phyloP scores from a whole-genome alignment of 2,888 invertebrate species.

The Elysia crispata region DNA sequence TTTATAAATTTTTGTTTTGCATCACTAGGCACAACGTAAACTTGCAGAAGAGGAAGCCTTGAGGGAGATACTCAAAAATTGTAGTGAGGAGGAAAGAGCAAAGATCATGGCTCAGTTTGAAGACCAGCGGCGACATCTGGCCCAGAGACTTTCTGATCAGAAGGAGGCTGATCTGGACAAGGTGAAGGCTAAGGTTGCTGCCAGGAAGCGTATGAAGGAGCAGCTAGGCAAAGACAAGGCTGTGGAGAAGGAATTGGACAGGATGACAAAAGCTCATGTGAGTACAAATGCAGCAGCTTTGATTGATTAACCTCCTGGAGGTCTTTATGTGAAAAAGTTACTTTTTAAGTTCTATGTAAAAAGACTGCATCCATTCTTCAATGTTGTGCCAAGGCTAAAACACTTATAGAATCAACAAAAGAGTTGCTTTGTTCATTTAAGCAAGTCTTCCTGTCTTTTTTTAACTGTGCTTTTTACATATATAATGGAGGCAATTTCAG shows the following conservation, averaged over 20 bases:
- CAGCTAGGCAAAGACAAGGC: conserved; percentile 70
- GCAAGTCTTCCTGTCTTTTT: no score
- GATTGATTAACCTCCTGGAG: no score
- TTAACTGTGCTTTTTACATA: no score
- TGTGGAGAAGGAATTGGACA: conserved; percentile 70
- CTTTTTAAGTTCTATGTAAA: no score
- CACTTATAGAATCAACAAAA: no score
- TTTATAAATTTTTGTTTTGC: neutral
- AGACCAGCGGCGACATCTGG: conserved; percentile 58
- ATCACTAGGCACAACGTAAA: conserved; percentile 56
- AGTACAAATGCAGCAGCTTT: neutral
- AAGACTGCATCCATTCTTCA: no score
- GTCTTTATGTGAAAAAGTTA: no score
- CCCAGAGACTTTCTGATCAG: conserved; percentile 53
- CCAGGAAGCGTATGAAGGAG: conserved; percentile 72
- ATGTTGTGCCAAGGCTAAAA: no score
- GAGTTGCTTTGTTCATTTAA: no score
- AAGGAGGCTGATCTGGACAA: conserved; percentile 62
- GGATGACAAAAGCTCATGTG: conserved; percentile 70
- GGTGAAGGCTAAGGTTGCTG: conserved; percentile 71
- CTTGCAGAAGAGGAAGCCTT: conserved; percentile 60
- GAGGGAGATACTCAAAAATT: conserved; percentile 60
- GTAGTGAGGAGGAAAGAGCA: conserved; percentile 63
- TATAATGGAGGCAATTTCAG: no score
- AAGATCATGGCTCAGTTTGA: conserved; percentile 65